Evolutionary conservation across 1,140 invertebrate genomes (phyloP), one percentile per base, ranked within the genome.

Genomic region (Drosophila prosaltans): DNA sequence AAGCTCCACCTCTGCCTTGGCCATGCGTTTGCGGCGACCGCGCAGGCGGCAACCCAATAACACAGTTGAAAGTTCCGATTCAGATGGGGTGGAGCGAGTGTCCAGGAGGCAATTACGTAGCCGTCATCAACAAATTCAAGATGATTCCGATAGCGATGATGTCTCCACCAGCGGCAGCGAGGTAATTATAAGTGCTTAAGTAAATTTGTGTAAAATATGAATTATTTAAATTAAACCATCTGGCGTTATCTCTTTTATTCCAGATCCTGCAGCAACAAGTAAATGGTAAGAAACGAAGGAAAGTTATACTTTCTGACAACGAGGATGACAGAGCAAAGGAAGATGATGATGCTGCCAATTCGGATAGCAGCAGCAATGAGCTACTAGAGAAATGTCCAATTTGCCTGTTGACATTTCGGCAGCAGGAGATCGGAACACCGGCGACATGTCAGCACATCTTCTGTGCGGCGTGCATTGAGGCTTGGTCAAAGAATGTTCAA

Each of bases 401-500:
- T 84, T 98, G 97, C 93, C 91, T 97, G 48, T 79, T 96, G 30
- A 93, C 94, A 41, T 95, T 97, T 71, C 93, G 92, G 67, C 94
- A 95, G 55, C 96, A 98, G 93, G 95, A 96, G 91, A 93, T 98
- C 55, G 98, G 96, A 1, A 96, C 94, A 55, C 98, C 98, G 0
- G 95, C 97, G 69, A 94, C 94, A 8, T 99, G 98, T 93, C 96
- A 98, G 67, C 98, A 99, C 91, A 94, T 94, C 45, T 98, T 98
- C 91, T 98, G 98, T 92, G 93, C 97, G 4, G 95, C 97, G 55
- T 98, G 98, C 92, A 95, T 98, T 60, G 94, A 95, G 40, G 97
- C 98, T 92, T 98, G 98, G 98, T 95, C 97, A 3, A 97, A 96
- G 94, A 98, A 97, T 93, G 95, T 98, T 5, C 98, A 98, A 79